Conservation (phyloP, 2,797 vertebrate genomes). For the Pampus argenteus region DNA sequence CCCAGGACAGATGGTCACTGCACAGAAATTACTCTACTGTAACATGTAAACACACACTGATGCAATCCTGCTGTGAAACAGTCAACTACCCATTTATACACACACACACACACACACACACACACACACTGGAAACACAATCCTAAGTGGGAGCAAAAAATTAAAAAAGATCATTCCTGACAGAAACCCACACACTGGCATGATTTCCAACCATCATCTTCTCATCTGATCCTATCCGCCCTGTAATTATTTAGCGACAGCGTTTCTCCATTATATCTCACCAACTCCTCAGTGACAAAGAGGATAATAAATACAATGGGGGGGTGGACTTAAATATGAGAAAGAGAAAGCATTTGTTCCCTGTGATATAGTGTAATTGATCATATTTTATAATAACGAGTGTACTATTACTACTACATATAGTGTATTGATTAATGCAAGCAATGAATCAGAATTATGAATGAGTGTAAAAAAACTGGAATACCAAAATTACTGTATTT, state of each 20-base stretch:
- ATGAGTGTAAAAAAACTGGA: slow-evolving; percentile 2
- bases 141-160: slow-evolving; percentile 1
- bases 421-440: slow-evolving; percentile 25
- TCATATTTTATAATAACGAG: background rate
- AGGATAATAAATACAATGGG: slow-evolving; percentile 12
- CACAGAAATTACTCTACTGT: background rate
- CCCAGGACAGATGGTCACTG: background rate
- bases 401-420: background rate
- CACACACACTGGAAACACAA: slow-evolving; percentile 5
- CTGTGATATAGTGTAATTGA: slow-evolving; percentile 15
- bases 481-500: slow-evolving; percentile 6
- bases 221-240: slow-evolving; percentile 21
- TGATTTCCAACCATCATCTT: slow-evolving; percentile 46
- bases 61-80: background rate
- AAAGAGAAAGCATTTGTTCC: slow-evolving; percentile 6
- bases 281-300: slow-evolving; percentile 8
- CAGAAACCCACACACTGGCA: slow-evolving; percentile 4
- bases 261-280: slow-evolving; percentile 33
- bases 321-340: background rate
- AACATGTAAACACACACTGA: slow-evolving; percentile 6
- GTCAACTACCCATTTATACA: background rate
- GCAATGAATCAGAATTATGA: background rate
- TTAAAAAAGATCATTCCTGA: slow-evolving; percentile 18
- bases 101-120: background rate
- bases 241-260: slow-evolving; percentile 27